Evolutionary conservation across 2,113 vertebrate genomes (phyloP), one percentile per base, ranked within the genome.

Genomic region (Ochotona princeps): DNA sequence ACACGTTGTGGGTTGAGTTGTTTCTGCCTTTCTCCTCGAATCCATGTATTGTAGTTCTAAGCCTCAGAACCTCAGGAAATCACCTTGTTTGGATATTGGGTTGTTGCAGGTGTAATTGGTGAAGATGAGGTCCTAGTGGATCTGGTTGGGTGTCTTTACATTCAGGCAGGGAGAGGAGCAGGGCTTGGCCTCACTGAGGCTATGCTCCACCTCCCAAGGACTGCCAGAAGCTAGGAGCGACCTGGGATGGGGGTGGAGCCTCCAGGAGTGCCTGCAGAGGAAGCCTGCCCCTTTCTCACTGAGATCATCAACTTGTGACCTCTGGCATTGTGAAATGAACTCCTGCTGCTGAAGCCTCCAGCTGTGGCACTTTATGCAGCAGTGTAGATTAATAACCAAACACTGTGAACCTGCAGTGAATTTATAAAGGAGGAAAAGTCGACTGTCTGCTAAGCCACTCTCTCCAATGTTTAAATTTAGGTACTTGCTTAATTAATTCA

Each of bases 141-240:
- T 69, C 10, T 5, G 15, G 54, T 21, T 20, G 30, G 38, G 5
- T 18, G 12, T 47, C 23, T 49, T 81, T 9, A 26, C 12, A 30
- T 74, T 60, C 28, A 26, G 1, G 3, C 47, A 21, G 21, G 21
- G 17, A 23, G 5, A 2, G 1, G 1, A n/a, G 12, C 13, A n/a
- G 28, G 12, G 2, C 49, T 1, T 1, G 8, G 2, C 13, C 78
- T 51, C n/a, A 32, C 2, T 18, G 8, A 20, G 17, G 15, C 4
- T 44, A 32, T 44, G 35, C 3, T 49, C 8, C 61, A 51, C 15
- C n/a, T 49, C 66, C 0, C 1, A 23, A 63, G 65, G 65, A 15
- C 11, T 11, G 30, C 35, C 10, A 49, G 30, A 54, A 73, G 12
- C 32, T 47, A 14, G 38, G 38, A 72, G 5, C 25, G 10, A 25